These are phyloP conservation scores for Apoda limacodes DNA, from an alignment of 2,888 invertebrate genomes.

Conservation along the genomic window DNA sequence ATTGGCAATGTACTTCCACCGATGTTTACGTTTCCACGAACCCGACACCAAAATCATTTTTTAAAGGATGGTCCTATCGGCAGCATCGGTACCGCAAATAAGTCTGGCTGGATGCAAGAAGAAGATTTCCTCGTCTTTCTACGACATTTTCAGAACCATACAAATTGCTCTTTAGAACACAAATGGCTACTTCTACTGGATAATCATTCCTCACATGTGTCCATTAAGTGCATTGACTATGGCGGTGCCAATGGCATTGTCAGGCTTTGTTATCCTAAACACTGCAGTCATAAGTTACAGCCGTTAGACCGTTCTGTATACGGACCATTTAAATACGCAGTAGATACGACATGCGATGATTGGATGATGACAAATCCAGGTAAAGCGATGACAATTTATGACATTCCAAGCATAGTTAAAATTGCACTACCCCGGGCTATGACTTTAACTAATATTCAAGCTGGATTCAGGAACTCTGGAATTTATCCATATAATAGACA, in stretches of 20 bases:
- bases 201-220: conserved; percentile 13
- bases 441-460: conserved; percentile 1
- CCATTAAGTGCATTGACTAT: conserved; percentile 19
- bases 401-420: conserved; percentile 11
- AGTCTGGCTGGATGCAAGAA: conserved; percentile 19
- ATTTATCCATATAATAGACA: conserved; percentile 2
- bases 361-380: conserved; percentile 15
- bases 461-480: conserved; percentile 1
- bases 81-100: conserved; percentile 16
- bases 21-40: conserved; percentile 25
- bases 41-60: conserved; percentile 23
- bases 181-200: conserved; percentile 14
- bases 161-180: conserved; percentile 5
- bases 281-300: conserved; percentile 25
- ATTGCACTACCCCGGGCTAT: conserved; percentile 7
- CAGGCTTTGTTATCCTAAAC: conserved; percentile 21
- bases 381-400: conserved; percentile 19
- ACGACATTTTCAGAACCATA: conserved; percentile 12
- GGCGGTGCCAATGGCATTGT: conserved; percentile 22
- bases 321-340: conserved; percentile 19
- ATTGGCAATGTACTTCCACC: conserved; percentile 26
- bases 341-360: conserved; percentile 4
- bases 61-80: conserved; percentile 20
- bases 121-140: conserved; percentile 10
- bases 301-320: conserved; percentile 19